Conservation (phyloP, 2,888 invertebrate species). For the Pammene fasciana region DNA sequence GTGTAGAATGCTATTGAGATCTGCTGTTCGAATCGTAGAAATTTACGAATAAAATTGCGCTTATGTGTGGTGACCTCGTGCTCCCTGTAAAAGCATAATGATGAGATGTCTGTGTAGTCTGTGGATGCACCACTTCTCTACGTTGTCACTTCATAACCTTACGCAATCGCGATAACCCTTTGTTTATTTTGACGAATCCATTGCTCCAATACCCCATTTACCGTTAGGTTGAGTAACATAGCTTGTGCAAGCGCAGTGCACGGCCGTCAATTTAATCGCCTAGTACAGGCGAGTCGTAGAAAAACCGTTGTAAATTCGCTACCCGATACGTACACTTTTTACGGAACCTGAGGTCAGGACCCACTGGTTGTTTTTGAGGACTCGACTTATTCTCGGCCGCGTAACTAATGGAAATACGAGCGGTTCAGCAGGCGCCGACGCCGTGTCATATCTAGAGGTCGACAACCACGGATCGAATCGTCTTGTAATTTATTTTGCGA, state of each 20-base stretch:
- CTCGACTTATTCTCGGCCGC: background rate
- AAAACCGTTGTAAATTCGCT: background rate
- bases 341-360: background rate
- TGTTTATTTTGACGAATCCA: conserved; percentile 32
- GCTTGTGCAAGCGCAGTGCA: conserved; percentile 21
- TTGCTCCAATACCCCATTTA: conserved; percentile 34
- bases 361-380: background rate
- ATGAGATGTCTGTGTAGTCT: no score
- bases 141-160: conserved; percentile 16
- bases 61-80: no score
- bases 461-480: conserved; percentile 23
- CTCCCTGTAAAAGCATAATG: no score
- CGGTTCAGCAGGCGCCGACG: background rate
- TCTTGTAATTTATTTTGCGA: conserved; percentile 1
- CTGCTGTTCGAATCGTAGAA: no score
- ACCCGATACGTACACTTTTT: background rate
- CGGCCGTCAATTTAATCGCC: background rate
- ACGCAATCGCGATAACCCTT: conserved; percentile 26
- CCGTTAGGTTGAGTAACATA: conserved; percentile 35
- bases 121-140: conserved; percentile 9
- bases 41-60: no score
- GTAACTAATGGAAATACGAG: background rate
- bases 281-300: background rate
- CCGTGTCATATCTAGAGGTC: conserved; percentile 25
- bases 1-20: no score